Conservation (phyloP, 2,113 vertebrate species). For the Lepus europaeus region DNA sequence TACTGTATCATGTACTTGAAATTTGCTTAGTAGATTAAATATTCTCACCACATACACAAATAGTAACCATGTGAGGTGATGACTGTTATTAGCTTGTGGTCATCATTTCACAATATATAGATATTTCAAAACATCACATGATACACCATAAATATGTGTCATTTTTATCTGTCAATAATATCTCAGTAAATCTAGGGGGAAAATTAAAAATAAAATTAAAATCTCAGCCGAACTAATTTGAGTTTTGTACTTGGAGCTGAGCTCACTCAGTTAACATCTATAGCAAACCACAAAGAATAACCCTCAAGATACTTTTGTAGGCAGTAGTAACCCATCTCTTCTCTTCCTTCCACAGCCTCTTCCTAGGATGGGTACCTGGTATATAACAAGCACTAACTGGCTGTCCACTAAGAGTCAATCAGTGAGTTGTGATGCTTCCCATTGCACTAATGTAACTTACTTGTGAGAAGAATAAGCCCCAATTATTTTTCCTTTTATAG, state of each 20-base stretch:
- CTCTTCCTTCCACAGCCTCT: no score
- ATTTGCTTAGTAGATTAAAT: not conserved
- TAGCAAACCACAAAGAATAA: not conserved
- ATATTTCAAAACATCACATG: no score
- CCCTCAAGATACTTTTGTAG: not conserved
- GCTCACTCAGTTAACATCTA: not conserved
- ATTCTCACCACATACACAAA: not conserved
- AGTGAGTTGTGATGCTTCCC: no score
- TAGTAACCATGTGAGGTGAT: no score
- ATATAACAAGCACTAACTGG: no score
- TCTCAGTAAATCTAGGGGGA: not conserved
- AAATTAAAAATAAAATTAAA: conserved; percentile 29
- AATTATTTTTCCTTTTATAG: no score
- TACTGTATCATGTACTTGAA: not conserved
- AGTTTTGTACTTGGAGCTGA: not conserved
- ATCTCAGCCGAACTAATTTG: not conserved
- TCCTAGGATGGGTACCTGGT: no score
- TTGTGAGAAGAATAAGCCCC: no score
- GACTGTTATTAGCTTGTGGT: not conserved
- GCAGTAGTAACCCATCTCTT: not conserved
- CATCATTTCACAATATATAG: not conserved
- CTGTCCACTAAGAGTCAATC: no score
- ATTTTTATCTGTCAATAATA: not conserved
- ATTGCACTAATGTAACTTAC: no score
- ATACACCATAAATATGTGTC: not conserved